phyloP scores from a whole-genome alignment of 1,140 invertebrate species.

The Sycophila sp. region DNA sequence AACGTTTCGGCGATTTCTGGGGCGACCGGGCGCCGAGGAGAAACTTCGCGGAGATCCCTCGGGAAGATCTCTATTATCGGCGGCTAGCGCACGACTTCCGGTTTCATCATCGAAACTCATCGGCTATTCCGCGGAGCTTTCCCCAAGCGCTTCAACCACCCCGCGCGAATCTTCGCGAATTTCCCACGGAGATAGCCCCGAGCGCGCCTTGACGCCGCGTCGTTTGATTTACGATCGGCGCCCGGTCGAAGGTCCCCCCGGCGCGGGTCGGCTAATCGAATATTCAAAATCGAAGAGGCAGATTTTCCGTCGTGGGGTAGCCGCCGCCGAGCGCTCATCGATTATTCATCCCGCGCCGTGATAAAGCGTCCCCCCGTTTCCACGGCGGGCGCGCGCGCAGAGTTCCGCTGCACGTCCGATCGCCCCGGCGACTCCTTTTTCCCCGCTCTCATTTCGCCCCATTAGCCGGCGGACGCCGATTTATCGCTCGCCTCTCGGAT shows the following conservation, averaged over 20 bases:
- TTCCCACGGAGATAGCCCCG: conserved; percentile 29
- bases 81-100: conserved; percentile 23
- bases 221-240: conserved; percentile 28
- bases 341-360: conserved; percentile 37
- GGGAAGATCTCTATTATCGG: conserved; percentile 26
- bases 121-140: conserved; percentile 8
- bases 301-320: neutral
- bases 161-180: conserved; percentile 11
- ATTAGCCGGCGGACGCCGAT: too few species aligned
- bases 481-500: too few species aligned
- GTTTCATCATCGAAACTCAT: conserved; percentile 33
- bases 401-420: too few species aligned
- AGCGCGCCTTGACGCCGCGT: neutral
- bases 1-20: neutral
- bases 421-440: too few species aligned
- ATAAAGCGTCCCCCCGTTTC: conserved; percentile 10
- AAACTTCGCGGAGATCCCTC: conserved; percentile 3
- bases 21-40: neutral
- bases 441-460: too few species aligned
- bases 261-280: conserved; percentile 16
- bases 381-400: too few species aligned
- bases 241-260: conserved; percentile 17
- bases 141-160: neutral
- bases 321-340: conserved; percentile 16
- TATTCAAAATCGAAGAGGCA: conserved; percentile 39